phyloP scores from a whole-genome alignment of 2,888 invertebrate genomes.

The Chorisops tibialis region DNA sequence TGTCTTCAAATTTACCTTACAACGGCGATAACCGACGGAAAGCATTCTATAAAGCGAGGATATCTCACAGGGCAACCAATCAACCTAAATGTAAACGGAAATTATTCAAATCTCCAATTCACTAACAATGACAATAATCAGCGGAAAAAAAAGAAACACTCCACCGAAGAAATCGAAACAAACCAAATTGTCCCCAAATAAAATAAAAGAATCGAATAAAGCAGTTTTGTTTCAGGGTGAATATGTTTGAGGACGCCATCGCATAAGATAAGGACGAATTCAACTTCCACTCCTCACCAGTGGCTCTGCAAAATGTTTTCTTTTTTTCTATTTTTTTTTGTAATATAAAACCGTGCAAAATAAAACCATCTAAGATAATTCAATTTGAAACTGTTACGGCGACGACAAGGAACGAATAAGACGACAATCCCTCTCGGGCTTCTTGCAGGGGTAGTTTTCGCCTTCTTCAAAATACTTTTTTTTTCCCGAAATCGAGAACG shows the following conservation, averaged over 20 bases:
- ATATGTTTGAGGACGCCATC: slow-evolving; percentile 15
- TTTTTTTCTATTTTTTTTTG: not conserved
- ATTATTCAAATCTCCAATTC: slow-evolving; percentile 28
- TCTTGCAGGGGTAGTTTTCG: slow-evolving; percentile 23
- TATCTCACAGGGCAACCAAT: slow-evolving; percentile 28
- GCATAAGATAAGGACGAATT: not conserved
- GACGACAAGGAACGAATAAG: slow-evolving; percentile 10
- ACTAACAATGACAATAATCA: slow-evolving; percentile 23
- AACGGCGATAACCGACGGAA: too few relatives aligned
- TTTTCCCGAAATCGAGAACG: not conserved
- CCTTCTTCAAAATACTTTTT: slow-evolving; percentile 6
- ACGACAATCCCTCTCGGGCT: slow-evolving; percentile 23
- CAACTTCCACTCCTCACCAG: not conserved
- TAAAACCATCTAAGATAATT: slow-evolving; percentile 31
- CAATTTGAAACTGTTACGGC: slow-evolving; percentile 33
- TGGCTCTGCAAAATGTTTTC: not conserved
- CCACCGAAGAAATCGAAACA: slow-evolving; percentile 27
- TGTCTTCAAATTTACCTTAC: too few relatives aligned
- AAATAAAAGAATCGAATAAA: slow-evolving; percentile 24
- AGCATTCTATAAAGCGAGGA: slow-evolving; percentile 2
- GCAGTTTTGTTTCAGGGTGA: slow-evolving; percentile 11
- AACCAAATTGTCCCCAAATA: slow-evolving; percentile 31
- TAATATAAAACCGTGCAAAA: slow-evolving; percentile 32
- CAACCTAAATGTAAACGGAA: slow-evolving; percentile 29
- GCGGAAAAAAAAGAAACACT: not conserved